Evolutionary conservation across 2,113 vertebrate species (phyloP), one percentile per base, ranked within the genome.

Genomic region (Caracal caracal): DNA sequence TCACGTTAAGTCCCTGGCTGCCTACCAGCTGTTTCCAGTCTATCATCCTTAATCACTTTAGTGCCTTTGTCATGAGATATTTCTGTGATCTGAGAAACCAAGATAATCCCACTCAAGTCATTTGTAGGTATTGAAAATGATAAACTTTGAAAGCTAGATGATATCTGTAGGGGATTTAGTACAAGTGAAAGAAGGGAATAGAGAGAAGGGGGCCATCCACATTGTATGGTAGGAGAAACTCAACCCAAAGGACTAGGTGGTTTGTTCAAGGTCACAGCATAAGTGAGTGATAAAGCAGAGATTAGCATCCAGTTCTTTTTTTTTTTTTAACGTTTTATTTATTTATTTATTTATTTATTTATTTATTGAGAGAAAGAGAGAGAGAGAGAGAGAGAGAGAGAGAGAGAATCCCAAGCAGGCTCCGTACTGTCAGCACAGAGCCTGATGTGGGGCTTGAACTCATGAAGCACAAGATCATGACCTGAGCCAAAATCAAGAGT

Each of bases 1-100:
- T 83, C 35, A 59, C 24, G 19, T 63, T 78, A 90, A 43, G 22
- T 83, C 37, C 47, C n/a, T 84, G 59, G 33, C 61, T 84, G n/a
- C 43, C 65, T 37, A 65, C 43, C 5, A 70, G 49, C 22, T 75
- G 2, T 40, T 96, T 53, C 24, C 53, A 49, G 30, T 82, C 43
- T 88, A 37, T 84, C 73, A 94, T 35, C 6, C n/a, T 92, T 92
- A 56, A 79, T 56, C 37, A 65, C 24, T 30, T 81, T 47, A 59
- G 20, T 63, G 61, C 56, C 47, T 95, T 40, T 95, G 56, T 88
- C 75, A 73, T 33, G 35, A 89, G 84, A 79, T 95, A 30, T 76
- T 90, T 75, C 56, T 81, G n/a, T 70, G 47, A 91, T 63, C 47
- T 79, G n/a, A 94, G 61, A 78, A 70, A 10, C 35, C 59, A 78